Evolutionary conservation across 2,113 vertebrate species (phyloP).

Genomic region (sheep (Ovis aries)): DNA sequence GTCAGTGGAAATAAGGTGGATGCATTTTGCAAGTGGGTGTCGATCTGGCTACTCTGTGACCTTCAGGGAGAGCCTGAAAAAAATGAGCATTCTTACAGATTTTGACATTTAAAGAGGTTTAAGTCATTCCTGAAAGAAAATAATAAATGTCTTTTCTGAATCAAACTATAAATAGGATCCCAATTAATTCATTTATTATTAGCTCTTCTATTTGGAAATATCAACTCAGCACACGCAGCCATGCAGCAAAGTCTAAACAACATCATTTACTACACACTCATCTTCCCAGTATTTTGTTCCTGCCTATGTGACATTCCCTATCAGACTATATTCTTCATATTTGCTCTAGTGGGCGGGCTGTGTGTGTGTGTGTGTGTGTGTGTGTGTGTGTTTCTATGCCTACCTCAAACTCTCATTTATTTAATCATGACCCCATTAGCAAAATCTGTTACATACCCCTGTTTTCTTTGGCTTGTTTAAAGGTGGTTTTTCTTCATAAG

Average conservation of each 20-base stretch:
- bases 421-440: background rate
- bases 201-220: background rate
- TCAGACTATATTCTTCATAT: background rate
- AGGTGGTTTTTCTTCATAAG: background rate
- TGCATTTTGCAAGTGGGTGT: background rate
- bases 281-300: background rate
- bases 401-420: background rate
- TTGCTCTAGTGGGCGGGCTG: too few relatives aligned
- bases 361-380: too few relatives aligned
- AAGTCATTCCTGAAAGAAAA: background rate
- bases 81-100: background rate
- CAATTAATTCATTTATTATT: background rate
- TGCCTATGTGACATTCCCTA: background rate
- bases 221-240: background rate
- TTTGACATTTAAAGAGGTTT: background rate
- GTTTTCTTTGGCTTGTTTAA: background rate
- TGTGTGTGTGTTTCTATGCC: background rate
- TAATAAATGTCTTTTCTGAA: background rate
- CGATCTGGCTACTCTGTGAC: background rate
- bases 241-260: background rate
- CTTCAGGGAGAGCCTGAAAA: background rate
- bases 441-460: background rate
- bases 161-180: background rate
- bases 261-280: accelerated
- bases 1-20: background rate